Evolutionary conservation across 2,797 vertebrate species (phyloP).

Genomic region (Rhynchonycteris naso): DNA sequence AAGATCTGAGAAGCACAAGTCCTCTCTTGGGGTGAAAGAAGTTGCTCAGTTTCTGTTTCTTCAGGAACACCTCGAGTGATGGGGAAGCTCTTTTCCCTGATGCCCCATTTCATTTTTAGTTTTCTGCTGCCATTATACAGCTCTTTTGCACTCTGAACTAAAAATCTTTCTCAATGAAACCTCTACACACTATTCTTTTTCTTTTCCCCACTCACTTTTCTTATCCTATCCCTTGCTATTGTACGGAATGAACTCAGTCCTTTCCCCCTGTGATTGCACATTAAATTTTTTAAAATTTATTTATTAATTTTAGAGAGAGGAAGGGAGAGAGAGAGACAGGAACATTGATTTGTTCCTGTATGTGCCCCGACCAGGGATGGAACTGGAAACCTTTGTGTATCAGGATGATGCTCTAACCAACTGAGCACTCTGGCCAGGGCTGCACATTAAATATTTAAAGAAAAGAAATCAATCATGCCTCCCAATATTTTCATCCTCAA

Average conservation of each 20-base stretch:
- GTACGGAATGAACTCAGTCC: neutral
- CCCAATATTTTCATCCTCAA: neutral
- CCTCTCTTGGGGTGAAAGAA: neutral
- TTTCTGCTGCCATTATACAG: neutral
- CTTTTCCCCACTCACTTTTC: neutral
- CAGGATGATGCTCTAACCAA: too few species aligned
- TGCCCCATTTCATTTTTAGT: neutral
- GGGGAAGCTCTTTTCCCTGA: neutral
- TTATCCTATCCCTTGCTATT: neutral
- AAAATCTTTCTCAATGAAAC: neutral
- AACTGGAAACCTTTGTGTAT: too few species aligned
- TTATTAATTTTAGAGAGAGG: too few species aligned
- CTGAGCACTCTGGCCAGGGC: too few species aligned
- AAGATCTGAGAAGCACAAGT: neutral
- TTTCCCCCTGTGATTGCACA: neutral
- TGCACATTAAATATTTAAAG: neutral
- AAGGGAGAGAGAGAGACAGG: too few species aligned
- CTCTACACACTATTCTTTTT: neutral
- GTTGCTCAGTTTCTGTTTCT: neutral
- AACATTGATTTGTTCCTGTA: too few species aligned
- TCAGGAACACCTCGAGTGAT: neutral
- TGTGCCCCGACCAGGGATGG: too few species aligned
- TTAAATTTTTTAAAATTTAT: too few species aligned
- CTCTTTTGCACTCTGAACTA: conserved; percentile 4
- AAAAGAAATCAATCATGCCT: neutral